These are phyloP conservation scores for Julus scanicus DNA, from an alignment of 2,888 invertebrate genomes.

Conservation along the genomic window DNA sequence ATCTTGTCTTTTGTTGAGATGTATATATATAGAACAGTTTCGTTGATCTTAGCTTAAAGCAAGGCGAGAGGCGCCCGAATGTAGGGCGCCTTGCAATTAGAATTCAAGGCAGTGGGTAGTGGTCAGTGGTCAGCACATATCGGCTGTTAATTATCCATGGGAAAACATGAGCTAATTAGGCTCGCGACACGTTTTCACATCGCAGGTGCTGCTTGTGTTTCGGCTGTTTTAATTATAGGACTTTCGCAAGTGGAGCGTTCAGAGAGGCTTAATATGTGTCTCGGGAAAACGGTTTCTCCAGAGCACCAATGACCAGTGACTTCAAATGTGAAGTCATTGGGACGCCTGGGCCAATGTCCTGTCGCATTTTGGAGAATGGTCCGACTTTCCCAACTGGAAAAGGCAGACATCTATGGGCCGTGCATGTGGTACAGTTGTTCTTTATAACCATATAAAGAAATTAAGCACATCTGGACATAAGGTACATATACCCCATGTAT, in stretches of 20 bases:
- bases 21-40: no score
- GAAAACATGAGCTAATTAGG: conserved; percentile 12
- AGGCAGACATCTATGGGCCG: no score
- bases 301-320: neutral
- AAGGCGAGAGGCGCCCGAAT: neutral
- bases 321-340: no score
- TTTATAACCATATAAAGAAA: no score
- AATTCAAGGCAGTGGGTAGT: conserved; percentile 27
- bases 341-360: no score
- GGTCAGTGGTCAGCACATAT: conserved; percentile 28
- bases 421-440: no score
- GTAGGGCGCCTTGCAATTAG: neutral
- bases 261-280: neutral
- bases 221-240: neutral
- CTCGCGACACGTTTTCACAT: conserved; percentile 2
- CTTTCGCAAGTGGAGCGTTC: neutral
- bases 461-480: no score
- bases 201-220: neutral
- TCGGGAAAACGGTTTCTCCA: neutral
- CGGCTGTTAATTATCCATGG: neutral
- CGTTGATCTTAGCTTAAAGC: no score
- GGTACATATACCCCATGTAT: no score
- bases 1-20: no score
- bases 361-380: no score
- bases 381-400: no score